Conservation (phyloP, 2,113 vertebrate genomes). For the Crotalus horridus region DNA sequence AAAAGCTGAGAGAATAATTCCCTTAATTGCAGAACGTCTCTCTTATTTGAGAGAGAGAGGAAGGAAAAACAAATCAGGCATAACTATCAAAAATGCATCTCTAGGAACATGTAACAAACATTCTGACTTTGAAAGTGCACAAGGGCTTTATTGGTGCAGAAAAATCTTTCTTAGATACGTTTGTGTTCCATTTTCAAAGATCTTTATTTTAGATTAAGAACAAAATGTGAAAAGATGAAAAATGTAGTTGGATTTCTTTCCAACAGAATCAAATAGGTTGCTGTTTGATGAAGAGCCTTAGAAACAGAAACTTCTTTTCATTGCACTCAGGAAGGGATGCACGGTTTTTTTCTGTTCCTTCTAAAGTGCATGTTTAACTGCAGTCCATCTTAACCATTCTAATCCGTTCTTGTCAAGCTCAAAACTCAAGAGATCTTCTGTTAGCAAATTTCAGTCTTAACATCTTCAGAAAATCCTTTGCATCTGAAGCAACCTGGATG, state of each 20-base stretch:
- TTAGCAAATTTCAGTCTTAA: background rate
- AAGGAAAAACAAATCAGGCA: background rate
- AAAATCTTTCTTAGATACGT: background rate
- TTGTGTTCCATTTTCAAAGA: background rate
- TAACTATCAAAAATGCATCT: background rate
- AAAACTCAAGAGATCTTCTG: background rate
- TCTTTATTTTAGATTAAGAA: background rate
- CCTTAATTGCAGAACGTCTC: constrained; percentile 43
- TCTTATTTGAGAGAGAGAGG: background rate
- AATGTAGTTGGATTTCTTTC: background rate
- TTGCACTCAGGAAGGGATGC: background rate
- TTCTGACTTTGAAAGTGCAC: background rate
- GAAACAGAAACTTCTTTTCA: background rate
- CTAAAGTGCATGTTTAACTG: background rate
- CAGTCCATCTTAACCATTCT: background rate
- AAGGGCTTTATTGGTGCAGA: background rate
- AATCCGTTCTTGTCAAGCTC: background rate
- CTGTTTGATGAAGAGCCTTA: background rate
- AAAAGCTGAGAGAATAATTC: constrained; percentile 68
- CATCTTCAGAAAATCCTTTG: background rate
- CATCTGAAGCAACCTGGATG: background rate
- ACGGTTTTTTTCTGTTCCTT: background rate
- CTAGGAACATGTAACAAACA: background rate
- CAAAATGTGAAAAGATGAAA: background rate
- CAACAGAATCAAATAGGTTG: background rate